Evolutionary conservation across 2,888 invertebrate genomes (phyloP).

Genomic region (Apomyelois bistriatella): DNA sequence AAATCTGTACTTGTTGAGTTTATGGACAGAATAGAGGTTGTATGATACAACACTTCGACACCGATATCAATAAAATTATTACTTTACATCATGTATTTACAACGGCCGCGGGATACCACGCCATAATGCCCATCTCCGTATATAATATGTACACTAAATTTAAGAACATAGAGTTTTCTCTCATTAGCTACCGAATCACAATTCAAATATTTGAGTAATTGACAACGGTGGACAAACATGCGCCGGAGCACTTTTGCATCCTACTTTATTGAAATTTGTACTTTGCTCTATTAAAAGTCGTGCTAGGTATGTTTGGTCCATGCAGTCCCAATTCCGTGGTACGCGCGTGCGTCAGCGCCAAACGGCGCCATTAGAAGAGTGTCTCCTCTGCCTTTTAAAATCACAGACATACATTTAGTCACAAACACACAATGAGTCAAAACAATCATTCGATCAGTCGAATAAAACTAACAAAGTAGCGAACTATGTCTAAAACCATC

Average conservation of each 20-base stretch:
- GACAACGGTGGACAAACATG: slow-evolving; percentile 79
- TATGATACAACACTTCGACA: slow-evolving; percentile 57
- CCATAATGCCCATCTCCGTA: slow-evolving; percentile 78
- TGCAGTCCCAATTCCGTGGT: slow-evolving; percentile 57
- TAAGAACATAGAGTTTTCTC: slow-evolving; percentile 77
- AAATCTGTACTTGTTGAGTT: slow-evolving; percentile 67
- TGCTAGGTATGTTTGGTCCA: slow-evolving; percentile 76
- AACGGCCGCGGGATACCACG: slow-evolving; percentile 63
- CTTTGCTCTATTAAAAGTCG: slow-evolving; percentile 70
- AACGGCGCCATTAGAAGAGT: slow-evolving; percentile 6
- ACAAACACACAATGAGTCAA: background rate
- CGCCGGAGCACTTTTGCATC: slow-evolving; percentile 73
- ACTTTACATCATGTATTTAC: slow-evolving; percentile 77
- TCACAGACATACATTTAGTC: background rate
- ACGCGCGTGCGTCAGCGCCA: slow-evolving; percentile 23
- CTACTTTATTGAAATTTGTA: slow-evolving; percentile 76
- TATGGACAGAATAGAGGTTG: slow-evolving; percentile 73
- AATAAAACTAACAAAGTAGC: slow-evolving; percentile 5
- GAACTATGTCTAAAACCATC: slow-evolving; percentile 11
- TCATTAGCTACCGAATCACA: slow-evolving; percentile 80
- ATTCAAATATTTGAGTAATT: slow-evolving; percentile 79
- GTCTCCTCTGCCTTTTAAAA: background rate
- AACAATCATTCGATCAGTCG: slow-evolving; percentile 3
- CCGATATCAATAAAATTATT: slow-evolving; percentile 69
- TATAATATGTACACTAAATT: slow-evolving; percentile 77